A percentile compares a stretch with the other conserved stretches of the same genome.
phyloP scores from a whole-genome alignment of 2,113 vertebrate genomes.

The Accipiter cooperii region DNA sequence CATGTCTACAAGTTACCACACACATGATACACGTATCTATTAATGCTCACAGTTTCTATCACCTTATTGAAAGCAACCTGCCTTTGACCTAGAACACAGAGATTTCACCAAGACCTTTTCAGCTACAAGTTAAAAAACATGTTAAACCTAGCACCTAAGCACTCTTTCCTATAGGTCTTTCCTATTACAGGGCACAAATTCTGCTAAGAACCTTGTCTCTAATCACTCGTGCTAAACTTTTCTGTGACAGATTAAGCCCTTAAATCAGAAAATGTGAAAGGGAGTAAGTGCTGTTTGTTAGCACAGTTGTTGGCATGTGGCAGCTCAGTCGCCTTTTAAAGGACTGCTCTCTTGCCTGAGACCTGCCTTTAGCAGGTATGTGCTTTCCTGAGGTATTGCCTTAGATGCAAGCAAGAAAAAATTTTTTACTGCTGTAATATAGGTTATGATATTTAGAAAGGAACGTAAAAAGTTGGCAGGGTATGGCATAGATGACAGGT shows the following conservation, averaged over 20 bases:
- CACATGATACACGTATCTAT: accelerated
- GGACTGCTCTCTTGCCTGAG: neutral
- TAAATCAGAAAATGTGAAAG: neutral
- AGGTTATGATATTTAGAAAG: neutral
- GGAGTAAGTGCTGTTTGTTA: neutral
- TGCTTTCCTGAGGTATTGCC: neutral
- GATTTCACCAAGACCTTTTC: neutral
- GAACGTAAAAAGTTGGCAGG: neutral
- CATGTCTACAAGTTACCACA: neutral
- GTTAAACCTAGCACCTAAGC: neutral
- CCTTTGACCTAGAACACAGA: neutral
- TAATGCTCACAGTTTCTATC: neutral
- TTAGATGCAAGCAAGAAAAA: neutral
- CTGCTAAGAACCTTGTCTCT: neutral
- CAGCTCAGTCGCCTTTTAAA: neutral
- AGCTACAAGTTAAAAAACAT: neutral
- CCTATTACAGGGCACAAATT: neutral
- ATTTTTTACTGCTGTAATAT: neutral
- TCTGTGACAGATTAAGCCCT: neutral
- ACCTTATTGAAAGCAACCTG: neutral
- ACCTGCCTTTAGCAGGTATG: neutral
- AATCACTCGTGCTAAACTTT: neutral
- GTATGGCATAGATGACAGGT: neutral
- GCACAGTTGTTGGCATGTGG: neutral
- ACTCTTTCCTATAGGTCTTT: neutral